Conservation (phyloP, 35 echinoderm and acorn worm genomes). For the Eucidaris tribuloides region DNA sequence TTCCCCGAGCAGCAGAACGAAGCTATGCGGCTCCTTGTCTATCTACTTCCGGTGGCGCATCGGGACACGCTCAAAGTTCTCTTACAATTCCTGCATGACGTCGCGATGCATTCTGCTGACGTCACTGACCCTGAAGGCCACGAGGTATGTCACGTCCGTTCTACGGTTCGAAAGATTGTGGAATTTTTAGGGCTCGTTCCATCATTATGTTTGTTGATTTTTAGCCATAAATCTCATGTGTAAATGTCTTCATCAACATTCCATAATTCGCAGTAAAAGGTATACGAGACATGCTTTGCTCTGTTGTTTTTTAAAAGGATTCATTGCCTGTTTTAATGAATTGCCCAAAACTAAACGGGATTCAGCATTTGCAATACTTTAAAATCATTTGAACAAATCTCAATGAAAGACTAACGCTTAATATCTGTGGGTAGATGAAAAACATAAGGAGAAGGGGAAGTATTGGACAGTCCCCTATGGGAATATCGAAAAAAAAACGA, state of each 20-base stretch:
- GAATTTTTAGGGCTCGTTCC: not conserved
- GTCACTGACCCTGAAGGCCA: conserved; percentile 52
- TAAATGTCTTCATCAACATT: not conserved
- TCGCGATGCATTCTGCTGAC: conserved; percentile 59
- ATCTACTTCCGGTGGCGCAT: conserved; percentile 68
- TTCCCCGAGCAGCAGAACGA: conserved; percentile 32
- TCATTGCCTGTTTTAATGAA: not conserved
- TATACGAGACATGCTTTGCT: not conserved
- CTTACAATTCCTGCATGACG: conserved; percentile 60
- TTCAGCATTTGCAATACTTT: too few species aligned
- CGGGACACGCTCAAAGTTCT: conserved; percentile 76
- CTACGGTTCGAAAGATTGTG: not conserved
- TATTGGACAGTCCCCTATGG: too few species aligned
- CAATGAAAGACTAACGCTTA: too few species aligned
- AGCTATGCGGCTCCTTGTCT: conserved; percentile 58
- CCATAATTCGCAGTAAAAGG: not conserved
- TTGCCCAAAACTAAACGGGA: too few species aligned
- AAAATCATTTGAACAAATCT: too few species aligned
- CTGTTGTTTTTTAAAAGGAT: not conserved
- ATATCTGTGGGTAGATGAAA: too few species aligned
- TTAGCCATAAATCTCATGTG: not conserved
- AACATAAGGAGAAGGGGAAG: too few species aligned
- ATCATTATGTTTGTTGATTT: not conserved
- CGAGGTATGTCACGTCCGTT: conserved; percentile 46
- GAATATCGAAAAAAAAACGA: too few species aligned